phyloP scores from a whole-genome alignment of 2,113 vertebrate species.

The Passer domesticus region DNA sequence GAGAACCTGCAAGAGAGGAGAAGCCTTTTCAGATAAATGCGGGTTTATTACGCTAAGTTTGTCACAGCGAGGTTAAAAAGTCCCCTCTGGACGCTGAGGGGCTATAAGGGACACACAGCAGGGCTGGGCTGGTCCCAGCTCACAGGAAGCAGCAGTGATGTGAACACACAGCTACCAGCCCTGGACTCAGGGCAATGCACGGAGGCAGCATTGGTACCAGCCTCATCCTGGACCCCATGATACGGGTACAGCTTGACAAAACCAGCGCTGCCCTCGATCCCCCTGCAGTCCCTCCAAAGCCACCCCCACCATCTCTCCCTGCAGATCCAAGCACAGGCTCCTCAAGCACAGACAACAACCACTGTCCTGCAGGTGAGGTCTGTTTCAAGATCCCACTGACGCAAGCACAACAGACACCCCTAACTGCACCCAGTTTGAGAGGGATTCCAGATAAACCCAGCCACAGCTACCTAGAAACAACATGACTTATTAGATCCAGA shows the following conservation, averaged over 20 bases:
- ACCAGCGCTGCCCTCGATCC: fast-evolving
- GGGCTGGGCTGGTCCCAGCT: not conserved
- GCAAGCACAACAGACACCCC: fast-evolving
- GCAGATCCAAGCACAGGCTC: not conserved
- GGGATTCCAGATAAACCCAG: not conserved
- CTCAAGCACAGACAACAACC: not conserved
- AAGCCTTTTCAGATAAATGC: not conserved
- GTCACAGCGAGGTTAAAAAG: no score
- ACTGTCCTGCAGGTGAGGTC: not conserved
- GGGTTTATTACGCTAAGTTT: not conserved
- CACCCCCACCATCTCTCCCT: not conserved
- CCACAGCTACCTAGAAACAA: not conserved
- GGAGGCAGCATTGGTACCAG: not conserved
- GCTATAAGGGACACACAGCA: not conserved
- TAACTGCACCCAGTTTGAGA: not conserved
- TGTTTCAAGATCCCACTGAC: not conserved
- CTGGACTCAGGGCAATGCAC: not conserved
- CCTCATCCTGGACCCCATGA: not conserved
- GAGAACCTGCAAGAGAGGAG: conserved; percentile 85
- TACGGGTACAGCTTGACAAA: not conserved
- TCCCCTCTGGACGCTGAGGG: not conserved
- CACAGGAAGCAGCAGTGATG: not conserved
- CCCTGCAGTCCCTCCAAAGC: not conserved
- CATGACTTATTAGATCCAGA: not conserved
- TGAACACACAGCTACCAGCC: not conserved